Base-by-base conservation (phyloP, 2,113 vertebrate genomes). In the Sminthopsis crassicaudata region DNA sequence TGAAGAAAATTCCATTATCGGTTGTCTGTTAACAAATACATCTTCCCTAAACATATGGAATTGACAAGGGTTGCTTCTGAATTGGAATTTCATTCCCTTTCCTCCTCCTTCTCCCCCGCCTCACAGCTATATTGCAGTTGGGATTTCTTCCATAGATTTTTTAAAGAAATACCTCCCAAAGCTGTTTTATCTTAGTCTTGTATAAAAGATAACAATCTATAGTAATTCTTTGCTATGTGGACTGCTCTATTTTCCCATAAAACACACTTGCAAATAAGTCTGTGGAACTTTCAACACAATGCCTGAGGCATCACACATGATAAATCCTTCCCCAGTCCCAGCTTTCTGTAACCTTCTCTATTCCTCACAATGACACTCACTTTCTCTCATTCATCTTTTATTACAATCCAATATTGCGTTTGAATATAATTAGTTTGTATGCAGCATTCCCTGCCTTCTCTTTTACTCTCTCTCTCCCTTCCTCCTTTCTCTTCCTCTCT, bases 311-410 rank as follows among this genome's bases (percentile, higher is more conserved):
- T 97, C 95, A 96, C 97, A 98, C 97, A 96, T 98, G 98, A 98
- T 98, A 98, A 98, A 98, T 98, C 98, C 98, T 98, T 98, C 98
- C 97, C 95, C 92, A 98, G 98, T 97, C 97, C 98, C 98, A 98
- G 98, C 98, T 98, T 98, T 98, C 97, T 97, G 98, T 98, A 98
- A 99, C 98, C 98, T 98, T 98, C 98, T 97, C 96, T 98, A 99
- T 98, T 97, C 97, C 98, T 99, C 98, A 98, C 98, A 98, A 98
- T 98, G 98, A 98, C 98, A 98, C 96, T 94, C 96, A 98, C 97
- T 98, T 98, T 98, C 98, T 98, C 98, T 98, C 98, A 98, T 99
- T 99, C 98, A 99, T 98, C 98, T 99, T 99, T 98, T 98, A 98
- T 98, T 98, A 98, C 98, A 99, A 99, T 98, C 98, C 98, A 98